Evolutionary conservation across 2,797 vertebrate genomes (phyloP).

Genomic region (Takifugu rubripes): DNA sequence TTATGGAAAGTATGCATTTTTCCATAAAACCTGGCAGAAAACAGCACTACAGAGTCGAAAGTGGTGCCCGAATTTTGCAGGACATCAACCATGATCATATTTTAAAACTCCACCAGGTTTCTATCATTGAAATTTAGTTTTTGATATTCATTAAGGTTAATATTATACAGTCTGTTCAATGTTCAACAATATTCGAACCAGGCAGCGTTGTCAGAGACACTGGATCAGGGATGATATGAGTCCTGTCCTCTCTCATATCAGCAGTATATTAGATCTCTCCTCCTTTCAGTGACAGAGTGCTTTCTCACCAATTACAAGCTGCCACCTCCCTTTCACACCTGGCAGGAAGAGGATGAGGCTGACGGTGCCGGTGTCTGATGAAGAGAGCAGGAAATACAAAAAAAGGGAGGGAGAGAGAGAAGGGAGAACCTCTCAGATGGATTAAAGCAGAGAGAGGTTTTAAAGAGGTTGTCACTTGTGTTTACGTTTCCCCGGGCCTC

Average conservation of each 20-base stretch:
- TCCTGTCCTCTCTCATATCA: constrained; percentile 47
- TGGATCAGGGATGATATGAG: constrained; percentile 29
- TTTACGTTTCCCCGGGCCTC: constrained; percentile 42
- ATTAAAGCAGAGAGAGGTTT: constrained; percentile 38
- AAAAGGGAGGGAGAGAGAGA: background rate
- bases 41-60: no score
- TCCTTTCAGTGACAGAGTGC: constrained; percentile 63
- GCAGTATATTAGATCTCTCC: constrained; percentile 60
- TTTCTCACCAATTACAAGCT: constrained; percentile 74
- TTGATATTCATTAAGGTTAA: no score
- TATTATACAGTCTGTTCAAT: no score
- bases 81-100: no score
- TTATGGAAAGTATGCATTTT: no score
- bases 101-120: no score
- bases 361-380: constrained; percentile 28
- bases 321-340: constrained; percentile 70
- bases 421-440: constrained; percentile 19
- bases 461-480: constrained; percentile 49
- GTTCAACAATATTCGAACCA: no score
- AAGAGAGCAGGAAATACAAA: constrained; percentile 10
- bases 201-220: constrained; percentile 14
- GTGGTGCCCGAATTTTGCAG: no score
- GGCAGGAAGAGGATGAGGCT: constrained; percentile 53
- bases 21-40: no score
- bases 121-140: no score